phyloP scores from a whole-genome alignment of 2,888 invertebrate genomes.

The Torymus tubicola region DNA sequence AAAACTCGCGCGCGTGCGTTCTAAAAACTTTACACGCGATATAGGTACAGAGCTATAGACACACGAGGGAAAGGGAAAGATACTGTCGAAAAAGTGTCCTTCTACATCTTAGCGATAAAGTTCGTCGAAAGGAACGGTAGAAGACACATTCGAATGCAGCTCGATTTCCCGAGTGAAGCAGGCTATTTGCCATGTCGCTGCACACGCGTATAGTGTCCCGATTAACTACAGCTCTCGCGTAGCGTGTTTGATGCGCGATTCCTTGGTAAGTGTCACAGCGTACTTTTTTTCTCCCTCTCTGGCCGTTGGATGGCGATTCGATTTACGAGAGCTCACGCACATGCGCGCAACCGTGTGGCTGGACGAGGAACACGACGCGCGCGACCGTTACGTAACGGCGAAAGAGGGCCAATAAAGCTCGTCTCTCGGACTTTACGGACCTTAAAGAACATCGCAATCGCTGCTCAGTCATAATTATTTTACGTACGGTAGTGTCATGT shows the following conservation, averaged over 20 bases:
- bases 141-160: too few relatives aligned
- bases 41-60: too few relatives aligned
- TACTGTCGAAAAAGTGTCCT: too few relatives aligned
- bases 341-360: slow-evolving; percentile 58
- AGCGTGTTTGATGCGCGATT: neutral
- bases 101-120: too few relatives aligned
- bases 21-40: neutral
- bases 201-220: too few relatives aligned
- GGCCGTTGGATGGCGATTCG: slow-evolving; percentile 51
- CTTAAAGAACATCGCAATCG: slow-evolving; percentile 60
- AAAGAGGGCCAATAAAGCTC: slow-evolving; percentile 66
- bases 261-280: neutral
- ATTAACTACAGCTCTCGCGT: neutral
- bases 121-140: too few relatives aligned
- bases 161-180: too few relatives aligned
- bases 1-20: neutral
- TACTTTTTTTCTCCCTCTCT: neutral
- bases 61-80: too few relatives aligned
- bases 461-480: slow-evolving; percentile 56
- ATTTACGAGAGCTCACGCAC: slow-evolving; percentile 57
- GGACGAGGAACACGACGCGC: slow-evolving; percentile 57
- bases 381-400: slow-evolving; percentile 64
- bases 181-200: too few relatives aligned
- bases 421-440: slow-evolving; percentile 64
- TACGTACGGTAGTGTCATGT: slow-evolving; percentile 16